These are phyloP conservation scores for Chascanopsetta lugubris DNA, from an alignment of 2,113 vertebrate genomes.

Conservation along the genomic window DNA sequence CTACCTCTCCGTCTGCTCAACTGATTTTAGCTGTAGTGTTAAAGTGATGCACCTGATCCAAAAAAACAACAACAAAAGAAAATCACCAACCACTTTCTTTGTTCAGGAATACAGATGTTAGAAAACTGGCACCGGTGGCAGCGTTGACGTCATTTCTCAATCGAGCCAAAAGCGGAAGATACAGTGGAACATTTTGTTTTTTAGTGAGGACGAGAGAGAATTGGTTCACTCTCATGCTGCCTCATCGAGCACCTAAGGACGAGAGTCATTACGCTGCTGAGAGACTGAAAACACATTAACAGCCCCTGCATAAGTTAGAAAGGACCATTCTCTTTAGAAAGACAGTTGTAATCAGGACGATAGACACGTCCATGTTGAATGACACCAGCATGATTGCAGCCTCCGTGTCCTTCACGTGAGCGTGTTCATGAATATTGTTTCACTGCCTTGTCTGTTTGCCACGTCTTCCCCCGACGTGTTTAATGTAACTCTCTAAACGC, in stretches of 20 bases:
- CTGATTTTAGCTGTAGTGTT: neutral
- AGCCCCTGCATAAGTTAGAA: neutral
- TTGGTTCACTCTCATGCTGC: neutral
- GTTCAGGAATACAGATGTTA: conserved; percentile 9
- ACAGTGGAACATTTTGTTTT: conserved; percentile 2
- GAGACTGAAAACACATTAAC: neutral
- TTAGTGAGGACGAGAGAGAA: neutral
- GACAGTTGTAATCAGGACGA: neutral
- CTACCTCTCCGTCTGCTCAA: neutral
- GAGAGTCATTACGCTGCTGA: neutral
- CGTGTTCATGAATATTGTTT: neutral
- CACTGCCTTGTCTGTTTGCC: no score
- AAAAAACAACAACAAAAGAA: no score
- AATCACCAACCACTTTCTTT: neutral
- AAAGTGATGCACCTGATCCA: neutral
- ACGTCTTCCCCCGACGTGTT: no score
- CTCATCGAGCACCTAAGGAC: neutral
- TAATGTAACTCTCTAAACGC: no score
- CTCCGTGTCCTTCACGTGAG: neutral
- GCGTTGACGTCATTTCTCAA: neutral
- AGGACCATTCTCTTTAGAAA: neutral
- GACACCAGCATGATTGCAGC: neutral
- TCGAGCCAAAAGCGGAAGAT: conserved; percentile 1
- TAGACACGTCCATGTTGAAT: neutral
- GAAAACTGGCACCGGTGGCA: conserved; percentile 12